Evolutionary conservation across 2,113 vertebrate genomes (phyloP), one percentile per base, ranked within the genome.

Genomic region (Rana temporaria): DNA sequence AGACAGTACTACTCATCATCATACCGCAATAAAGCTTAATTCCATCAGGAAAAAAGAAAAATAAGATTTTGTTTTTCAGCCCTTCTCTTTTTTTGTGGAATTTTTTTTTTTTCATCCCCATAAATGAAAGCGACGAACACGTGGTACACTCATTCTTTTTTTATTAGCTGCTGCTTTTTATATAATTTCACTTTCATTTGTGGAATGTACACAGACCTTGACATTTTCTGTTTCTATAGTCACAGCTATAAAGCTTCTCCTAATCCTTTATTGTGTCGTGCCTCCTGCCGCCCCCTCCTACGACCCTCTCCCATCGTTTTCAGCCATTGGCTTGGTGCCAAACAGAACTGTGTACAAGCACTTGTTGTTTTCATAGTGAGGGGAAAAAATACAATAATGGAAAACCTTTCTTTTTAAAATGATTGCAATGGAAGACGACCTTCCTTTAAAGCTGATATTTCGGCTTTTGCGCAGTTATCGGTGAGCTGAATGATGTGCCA

Each of bases 101-200:
- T 42, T 42, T 48, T 72, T 56, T 72, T 60, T 60, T 69, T 48
- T 69, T 26, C 59, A 88, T 90, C 89, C 87, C 84, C 81, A 14
- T 91, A 89, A 86, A 84, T 89, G 88, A 89, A 86, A 90, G 88
- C 89, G 88, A 87, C 74, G 88, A 87, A 89, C 91, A 86, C 73
- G 53, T 55, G 86, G 85, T 66, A 72, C 85, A 68, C 79, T 72
- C 89, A 90, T 85, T 90, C 85, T 89, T 89, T 90, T 78, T 91
- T 89, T 90, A 90, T 92, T 89, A 91, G 87, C 87, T 88, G 74
- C 81, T 88, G 89, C 90, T 92, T 90, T 90, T 93, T 88, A 88
- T 90, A 73, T 88, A 87, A 86, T 91, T 90, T 86, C 78, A 57
- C 86, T 88, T 90, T 88, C 88, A 87, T 91, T 90, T 90, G 87